Evolutionary conservation across 2,113 vertebrate species (phyloP), one percentile per base, ranked within the genome.

Genomic region (Oceanites oceanicus): DNA sequence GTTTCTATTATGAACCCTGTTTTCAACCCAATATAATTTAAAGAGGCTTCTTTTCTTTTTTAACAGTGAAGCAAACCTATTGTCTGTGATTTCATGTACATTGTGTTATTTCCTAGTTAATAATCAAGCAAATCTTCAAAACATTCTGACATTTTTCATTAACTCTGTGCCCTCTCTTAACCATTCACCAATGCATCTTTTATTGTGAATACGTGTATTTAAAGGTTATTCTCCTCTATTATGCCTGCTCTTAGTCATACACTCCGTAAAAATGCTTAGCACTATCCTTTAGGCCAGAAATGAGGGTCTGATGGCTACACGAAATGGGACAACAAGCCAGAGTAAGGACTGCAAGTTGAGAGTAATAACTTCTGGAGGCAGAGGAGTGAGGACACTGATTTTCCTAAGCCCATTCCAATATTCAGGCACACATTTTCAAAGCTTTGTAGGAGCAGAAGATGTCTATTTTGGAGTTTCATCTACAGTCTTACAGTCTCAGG

Each of bases 1-100:
- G 82, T 89, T 96, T 93, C 93, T 77, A 80, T 91, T 89, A 94
- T 38, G 59, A 95, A 63, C 20, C 55, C 55, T 93, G 42, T 92
- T 94, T 95, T 86, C 87, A 92, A 45, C 42, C 73, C 85, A 89
- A 4, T 72, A 36, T 74, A 75, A 40, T 90, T 96, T 92, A 85
- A 88, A 84, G 58, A 82, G 76, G 52, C 29, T 67, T 70, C 5
- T 87, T 86, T 74, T 90, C n/a, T 67, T 56, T 83, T 74, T 83
- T 55, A 78, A 42, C 26, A 61, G 32, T 63, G 90, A 87, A 76
- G 58, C 20, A 89, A 78, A 81, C 42, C 59, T 59, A 45, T 84
- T 79, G 38, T 74, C 68, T 38, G 34, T 70, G 36, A 75, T 90
- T 92, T 93, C 53, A 59, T 6, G 8, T 89, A 76, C 49, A 42